These are phyloP conservation scores for Acridotheres tristis DNA, from an alignment of 2,797 vertebrate genomes.

Conservation along the genomic window DNA sequence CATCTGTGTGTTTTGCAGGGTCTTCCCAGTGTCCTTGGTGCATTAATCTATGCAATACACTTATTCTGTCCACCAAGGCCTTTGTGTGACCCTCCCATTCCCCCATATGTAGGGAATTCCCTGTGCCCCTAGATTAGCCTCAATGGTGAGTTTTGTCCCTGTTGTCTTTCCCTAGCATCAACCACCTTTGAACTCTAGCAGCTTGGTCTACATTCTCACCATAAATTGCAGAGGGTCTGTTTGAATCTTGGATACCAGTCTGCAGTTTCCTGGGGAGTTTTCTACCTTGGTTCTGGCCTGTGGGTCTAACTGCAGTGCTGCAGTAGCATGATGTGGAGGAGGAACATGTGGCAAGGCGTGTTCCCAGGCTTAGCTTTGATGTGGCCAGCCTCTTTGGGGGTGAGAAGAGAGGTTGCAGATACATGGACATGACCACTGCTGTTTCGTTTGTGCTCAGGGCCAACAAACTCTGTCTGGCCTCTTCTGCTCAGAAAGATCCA, in stretches of 20 bases:
- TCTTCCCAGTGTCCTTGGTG: neutral
- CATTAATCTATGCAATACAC: neutral
- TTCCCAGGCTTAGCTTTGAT: neutral
- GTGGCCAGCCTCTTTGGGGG: neutral
- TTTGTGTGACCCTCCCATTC: neutral
- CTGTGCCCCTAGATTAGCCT: neutral
- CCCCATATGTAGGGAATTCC: neutral
- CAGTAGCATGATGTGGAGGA: too few relatives aligned
- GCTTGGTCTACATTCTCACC: fast-evolving
- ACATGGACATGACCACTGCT: neutral
- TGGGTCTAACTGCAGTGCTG: neutral
- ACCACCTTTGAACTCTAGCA: neutral
- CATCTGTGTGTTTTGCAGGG: neutral
- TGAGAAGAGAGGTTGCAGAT: neutral
- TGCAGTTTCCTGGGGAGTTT: neutral
- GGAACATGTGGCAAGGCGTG: fast-evolving
- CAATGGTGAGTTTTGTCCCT: neutral
- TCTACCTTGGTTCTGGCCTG: neutral
- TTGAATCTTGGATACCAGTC: neutral
- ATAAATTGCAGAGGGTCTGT: neutral
- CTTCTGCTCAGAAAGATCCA: neutral
- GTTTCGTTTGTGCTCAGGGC: neutral
- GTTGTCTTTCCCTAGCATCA: neutral
- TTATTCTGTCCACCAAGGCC: neutral
- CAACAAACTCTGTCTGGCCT: neutral